These are phyloP conservation scores for Diplodus sargus DNA, from an alignment of 2,797 vertebrate species.

Conservation along the genomic window DNA sequence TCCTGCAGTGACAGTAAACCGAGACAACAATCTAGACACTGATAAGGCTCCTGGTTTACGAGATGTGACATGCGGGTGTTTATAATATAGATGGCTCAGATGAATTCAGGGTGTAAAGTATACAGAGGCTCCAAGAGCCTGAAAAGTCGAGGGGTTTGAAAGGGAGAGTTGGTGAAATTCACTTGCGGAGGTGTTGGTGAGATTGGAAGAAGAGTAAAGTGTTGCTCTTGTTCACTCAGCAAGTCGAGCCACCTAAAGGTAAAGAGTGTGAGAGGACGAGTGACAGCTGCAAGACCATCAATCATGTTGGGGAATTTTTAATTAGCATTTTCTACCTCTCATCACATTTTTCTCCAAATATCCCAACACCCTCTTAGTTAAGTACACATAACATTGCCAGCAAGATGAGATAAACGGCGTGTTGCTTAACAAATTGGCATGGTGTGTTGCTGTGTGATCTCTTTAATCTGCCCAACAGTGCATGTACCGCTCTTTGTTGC, in stretches of 20 bases:
- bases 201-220: accelerated
- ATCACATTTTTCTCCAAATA: not conserved
- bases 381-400: constrained; percentile 12
- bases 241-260: not conserved
- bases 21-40: not conserved
- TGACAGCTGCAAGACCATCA: too few species aligned
- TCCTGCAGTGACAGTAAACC: not conserved
- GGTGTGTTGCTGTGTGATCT: not conserved
- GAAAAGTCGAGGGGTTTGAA: not conserved
- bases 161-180: not conserved
- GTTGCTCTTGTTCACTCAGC: too few species aligned
- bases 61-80: not conserved
- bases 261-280: not conserved
- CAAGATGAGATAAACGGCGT: accelerated
- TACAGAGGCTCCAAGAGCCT: not conserved
- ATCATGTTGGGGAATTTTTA: not conserved
- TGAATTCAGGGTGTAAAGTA: not conserved
- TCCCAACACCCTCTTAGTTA: not conserved
- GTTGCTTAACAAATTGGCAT: not conserved
- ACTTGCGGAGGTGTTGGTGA: not conserved
- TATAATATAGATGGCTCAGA: not conserved
- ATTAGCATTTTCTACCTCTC: not conserved
- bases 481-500: not conserved
- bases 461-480: constrained; percentile 3
- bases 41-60: not conserved